These are phyloP conservation scores for Chrysolina americana DNA, from an alignment of 2,888 invertebrate species.

Conservation along the genomic window DNA sequence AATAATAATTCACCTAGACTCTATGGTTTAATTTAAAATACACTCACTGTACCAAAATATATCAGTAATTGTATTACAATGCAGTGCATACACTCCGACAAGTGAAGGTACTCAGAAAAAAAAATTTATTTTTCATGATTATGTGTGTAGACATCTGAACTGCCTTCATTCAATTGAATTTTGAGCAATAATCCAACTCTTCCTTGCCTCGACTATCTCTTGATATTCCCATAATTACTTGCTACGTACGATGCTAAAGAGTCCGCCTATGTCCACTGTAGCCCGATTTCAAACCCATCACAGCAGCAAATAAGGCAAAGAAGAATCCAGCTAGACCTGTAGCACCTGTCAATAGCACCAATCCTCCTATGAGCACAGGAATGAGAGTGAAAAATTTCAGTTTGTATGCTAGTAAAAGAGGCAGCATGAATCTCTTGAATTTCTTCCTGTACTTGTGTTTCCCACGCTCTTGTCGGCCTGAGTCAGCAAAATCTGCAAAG, in stretches of 20 bases:
- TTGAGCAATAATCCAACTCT: too few relatives aligned
- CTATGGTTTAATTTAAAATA: too few relatives aligned
- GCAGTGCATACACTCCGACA: too few relatives aligned
- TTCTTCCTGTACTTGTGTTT: conserved; percentile 73
- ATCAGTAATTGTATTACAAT: too few relatives aligned
- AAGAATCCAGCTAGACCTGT: conserved; percentile 90
- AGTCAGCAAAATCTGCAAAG: conserved; percentile 54
- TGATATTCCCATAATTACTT: too few relatives aligned
- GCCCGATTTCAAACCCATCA: conserved; percentile 80
- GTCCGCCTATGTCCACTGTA: conserved; percentile 46
- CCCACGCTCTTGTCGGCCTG: conserved; percentile 58
- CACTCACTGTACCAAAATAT: too few relatives aligned
- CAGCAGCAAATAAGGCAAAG: conserved; percentile 88
- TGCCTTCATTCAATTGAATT: too few relatives aligned
- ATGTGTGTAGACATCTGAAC: too few relatives aligned
- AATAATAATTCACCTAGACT: too few relatives aligned
- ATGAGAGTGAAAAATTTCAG: conserved; percentile 85
- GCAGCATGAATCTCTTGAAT: conserved; percentile 80
- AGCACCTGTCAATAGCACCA: conserved; percentile 82
- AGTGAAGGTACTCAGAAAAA: too few relatives aligned
- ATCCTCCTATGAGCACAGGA: conserved; percentile 81
- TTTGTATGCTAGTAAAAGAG: conserved; percentile 86
- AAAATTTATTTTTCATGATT: too few relatives aligned
- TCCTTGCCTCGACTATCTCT: too few relatives aligned
- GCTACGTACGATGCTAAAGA: neutral